Conservation (phyloP, 1,140 invertebrate genomes). For the Heliconius nattereri region DNA sequence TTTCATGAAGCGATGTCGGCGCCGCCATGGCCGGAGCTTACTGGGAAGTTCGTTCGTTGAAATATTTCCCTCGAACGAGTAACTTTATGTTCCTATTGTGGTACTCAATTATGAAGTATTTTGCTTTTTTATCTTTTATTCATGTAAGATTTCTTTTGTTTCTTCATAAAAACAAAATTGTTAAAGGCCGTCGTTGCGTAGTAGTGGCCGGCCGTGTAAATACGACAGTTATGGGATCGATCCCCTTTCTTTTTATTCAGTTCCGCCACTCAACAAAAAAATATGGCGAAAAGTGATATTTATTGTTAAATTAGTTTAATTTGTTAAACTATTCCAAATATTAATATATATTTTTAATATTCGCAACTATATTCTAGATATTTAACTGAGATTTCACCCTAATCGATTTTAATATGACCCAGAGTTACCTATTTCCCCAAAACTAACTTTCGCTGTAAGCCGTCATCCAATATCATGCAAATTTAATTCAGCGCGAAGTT, state of each 20-base stretch:
- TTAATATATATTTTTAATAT: no score
- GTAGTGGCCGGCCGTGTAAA: no score
- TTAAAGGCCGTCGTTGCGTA: no score
- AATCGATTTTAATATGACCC: background rate
- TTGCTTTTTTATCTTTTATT: background rate
- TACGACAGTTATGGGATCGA: no score
- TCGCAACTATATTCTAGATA: no score
- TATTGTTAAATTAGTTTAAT: no score
- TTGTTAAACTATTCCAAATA: no score
- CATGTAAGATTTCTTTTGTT: background rate
- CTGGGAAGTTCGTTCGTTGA: background rate
- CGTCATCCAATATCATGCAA: slow-evolving; percentile 62
- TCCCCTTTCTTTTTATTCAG: no score
- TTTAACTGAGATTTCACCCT: background rate
- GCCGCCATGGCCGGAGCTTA: slow-evolving; percentile 6
- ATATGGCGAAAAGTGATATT: no score
- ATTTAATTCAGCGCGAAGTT: slow-evolving; percentile 45
- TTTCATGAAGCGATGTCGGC: slow-evolving; percentile 32
- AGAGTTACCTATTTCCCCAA: background rate
- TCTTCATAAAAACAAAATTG: background rate
- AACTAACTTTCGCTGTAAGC: slow-evolving; percentile 35
- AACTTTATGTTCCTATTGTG: background rate
- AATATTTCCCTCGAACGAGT: background rate
- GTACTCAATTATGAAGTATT: background rate
- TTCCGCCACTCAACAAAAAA: no score